A percentile compares a stretch with the other conserved stretches of the same genome.
Conservation (phyloP, 2,113 vertebrate species). For the Synodontis membranacea region DNA sequence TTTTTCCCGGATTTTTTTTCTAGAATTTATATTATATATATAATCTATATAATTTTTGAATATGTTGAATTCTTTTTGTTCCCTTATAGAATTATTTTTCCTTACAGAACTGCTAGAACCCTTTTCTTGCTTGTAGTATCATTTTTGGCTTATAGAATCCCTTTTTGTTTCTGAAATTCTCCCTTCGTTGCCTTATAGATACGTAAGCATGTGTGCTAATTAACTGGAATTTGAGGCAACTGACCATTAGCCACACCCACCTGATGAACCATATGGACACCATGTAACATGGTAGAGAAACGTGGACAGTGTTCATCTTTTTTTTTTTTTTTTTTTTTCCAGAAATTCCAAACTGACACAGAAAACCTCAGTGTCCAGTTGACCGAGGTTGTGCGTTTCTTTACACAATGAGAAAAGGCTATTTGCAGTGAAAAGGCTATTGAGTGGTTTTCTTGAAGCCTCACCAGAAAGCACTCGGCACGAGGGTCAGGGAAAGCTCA, state of each 20-base stretch:
- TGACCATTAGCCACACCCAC: not conserved
- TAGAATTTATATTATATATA: not conserved
- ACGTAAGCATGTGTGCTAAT: not conserved
- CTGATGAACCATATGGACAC: not conserved
- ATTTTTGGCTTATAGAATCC: not conserved
- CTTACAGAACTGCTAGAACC: not conserved
- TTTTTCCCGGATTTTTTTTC: not conserved
- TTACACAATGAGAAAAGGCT: constrained; percentile 34
- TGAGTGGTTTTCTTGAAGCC: constrained; percentile 40
- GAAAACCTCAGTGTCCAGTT: constrained; percentile 1
- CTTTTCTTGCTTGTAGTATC: not conserved
- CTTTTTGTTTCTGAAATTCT: not conserved
- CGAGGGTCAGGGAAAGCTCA: constrained; percentile 44
- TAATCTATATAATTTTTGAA: no score
- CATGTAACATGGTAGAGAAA: not conserved
- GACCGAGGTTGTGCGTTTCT: not conserved
- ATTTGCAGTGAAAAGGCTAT: constrained; percentile 44
- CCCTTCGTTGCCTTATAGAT: not conserved
- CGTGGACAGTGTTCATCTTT: not conserved
- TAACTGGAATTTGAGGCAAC: not conserved
- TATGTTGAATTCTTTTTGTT: not conserved
- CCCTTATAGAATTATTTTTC: not conserved
- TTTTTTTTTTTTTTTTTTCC: not conserved
- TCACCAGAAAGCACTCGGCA: constrained; percentile 39
- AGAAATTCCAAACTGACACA: not conserved